These are phyloP conservation scores for Chaetura pelagica DNA, from an alignment of 2,113 vertebrate species.

Conservation along the genomic window DNA sequence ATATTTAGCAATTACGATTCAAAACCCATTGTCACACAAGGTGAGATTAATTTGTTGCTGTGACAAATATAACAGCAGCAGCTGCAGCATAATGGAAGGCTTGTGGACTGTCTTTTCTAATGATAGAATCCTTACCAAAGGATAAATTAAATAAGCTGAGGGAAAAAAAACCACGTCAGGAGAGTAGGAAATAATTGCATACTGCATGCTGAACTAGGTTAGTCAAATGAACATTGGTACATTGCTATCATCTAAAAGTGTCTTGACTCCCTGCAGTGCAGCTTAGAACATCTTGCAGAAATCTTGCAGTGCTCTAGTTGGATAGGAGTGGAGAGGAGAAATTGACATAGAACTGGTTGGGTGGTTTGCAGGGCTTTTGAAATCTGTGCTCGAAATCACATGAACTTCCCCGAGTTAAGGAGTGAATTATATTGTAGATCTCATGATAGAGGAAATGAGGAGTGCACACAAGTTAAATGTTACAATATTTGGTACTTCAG, in stretches of 20 bases:
- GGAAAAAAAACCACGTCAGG: background rate
- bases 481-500: background rate
- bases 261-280: background rate
- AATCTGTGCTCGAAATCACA: background rate
- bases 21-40: slow-evolving; percentile 45
- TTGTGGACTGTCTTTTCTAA: slow-evolving; percentile 59
- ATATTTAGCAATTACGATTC: slow-evolving; percentile 47
- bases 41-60: slow-evolving; percentile 29
- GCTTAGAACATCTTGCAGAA: background rate
- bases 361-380: background rate
- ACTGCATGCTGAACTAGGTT: slow-evolving; percentile 40
- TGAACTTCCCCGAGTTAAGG: background rate
- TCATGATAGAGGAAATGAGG: background rate
- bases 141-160: slow-evolving; percentile 48
- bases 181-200: slow-evolving; percentile 15
- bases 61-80: slow-evolving; percentile 50
- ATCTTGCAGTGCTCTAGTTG: background rate
- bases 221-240: slow-evolving; percentile 59
- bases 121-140: slow-evolving; percentile 60
- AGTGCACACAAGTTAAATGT: background rate
- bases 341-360: background rate
- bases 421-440: background rate
- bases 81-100: slow-evolving; percentile 41
- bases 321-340: background rate
- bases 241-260: slow-evolving; percentile 13